Conservation (phyloP, 2,888 invertebrate species). For the Harpalus rubripes region DNA sequence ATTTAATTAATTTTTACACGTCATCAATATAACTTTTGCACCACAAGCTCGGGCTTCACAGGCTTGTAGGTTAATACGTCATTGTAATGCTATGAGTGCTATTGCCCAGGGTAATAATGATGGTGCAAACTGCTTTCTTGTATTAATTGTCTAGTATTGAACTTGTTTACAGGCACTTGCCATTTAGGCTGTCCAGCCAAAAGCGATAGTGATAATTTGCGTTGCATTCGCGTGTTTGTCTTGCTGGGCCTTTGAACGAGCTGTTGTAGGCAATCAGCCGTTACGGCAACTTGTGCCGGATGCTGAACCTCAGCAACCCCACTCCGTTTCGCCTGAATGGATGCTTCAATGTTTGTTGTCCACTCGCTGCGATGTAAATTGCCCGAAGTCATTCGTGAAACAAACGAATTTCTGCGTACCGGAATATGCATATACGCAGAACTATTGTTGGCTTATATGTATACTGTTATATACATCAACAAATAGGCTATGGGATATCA, state of each 20-base stretch:
- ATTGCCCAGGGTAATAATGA: too few species aligned
- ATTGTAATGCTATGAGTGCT: too few species aligned
- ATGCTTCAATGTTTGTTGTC: background rate
- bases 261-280: conserved; percentile 37
- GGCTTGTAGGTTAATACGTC: too few species aligned
- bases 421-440: too few species aligned
- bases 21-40: too few species aligned
- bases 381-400: background rate
- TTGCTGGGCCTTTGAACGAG: conserved; percentile 8
- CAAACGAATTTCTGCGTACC: background rate
- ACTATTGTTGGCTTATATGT: too few species aligned
- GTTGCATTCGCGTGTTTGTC: conserved; percentile 49
- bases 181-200: conserved; percentile 17
- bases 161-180: conserved; percentile 23
- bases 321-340: background rate
- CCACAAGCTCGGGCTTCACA: too few species aligned
- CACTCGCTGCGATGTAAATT: background rate
- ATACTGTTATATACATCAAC: too few species aligned
- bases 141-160: background rate
- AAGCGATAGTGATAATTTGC: conserved; percentile 56
- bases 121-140: too few species aligned
- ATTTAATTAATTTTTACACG: too few species aligned
- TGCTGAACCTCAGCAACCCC: background rate
- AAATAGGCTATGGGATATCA: too few species aligned
- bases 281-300: conserved; percentile 27